Evolutionary conservation across 2,888 invertebrate species (phyloP).

Genomic region (Zaprionus lineosus): DNA sequence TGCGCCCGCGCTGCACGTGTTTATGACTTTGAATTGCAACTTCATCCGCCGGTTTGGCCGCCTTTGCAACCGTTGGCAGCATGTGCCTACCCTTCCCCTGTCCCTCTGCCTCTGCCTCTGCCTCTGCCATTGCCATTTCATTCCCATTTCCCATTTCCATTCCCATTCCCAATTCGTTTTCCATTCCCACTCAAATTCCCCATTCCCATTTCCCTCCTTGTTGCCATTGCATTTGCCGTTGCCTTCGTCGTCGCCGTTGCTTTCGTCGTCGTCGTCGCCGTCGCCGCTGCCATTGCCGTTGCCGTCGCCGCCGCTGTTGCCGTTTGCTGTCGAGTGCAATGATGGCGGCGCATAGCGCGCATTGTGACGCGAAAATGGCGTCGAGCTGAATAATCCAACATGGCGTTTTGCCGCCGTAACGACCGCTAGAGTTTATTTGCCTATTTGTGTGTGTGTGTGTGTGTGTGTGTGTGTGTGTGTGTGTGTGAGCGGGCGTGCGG

Average conservation of each 20-base stretch:
- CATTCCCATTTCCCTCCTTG: too few species aligned
- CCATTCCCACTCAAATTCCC: too few species aligned
- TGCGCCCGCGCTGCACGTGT: conserved; percentile 80
- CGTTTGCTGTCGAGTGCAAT: conserved; percentile 75
- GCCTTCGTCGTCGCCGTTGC: too few species aligned
- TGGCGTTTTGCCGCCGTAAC: conserved; percentile 74
- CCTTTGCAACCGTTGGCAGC: conserved; percentile 32
- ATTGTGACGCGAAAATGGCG: conserved; percentile 77
- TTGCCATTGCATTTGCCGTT: conserved; percentile 5
- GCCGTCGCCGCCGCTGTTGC: conserved; percentile 34
- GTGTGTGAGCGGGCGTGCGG: conserved; percentile 4
- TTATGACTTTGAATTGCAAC: conserved; percentile 81
- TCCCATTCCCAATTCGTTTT: too few species aligned
- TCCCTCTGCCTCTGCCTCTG: conserved; percentile 10
- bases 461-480: conserved; percentile 10
- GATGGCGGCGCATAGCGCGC: conserved; percentile 77
- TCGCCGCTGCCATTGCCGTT: conserved; percentile 7
- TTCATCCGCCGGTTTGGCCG: conserved; percentile 72
- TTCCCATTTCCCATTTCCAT: conserved; percentile 49
- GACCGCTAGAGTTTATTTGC: conserved; percentile 54
- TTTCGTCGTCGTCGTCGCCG: too few species aligned
- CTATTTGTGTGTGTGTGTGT: conserved; percentile 13
- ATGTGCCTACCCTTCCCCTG: conserved; percentile 20
- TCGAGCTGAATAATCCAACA: conserved; percentile 77
- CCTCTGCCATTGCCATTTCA: conserved; percentile 11